Evolutionary conservation across 2,888 invertebrate genomes (phyloP), one percentile per base, ranked within the genome.

Genomic region (Nomada fucata): DNA sequence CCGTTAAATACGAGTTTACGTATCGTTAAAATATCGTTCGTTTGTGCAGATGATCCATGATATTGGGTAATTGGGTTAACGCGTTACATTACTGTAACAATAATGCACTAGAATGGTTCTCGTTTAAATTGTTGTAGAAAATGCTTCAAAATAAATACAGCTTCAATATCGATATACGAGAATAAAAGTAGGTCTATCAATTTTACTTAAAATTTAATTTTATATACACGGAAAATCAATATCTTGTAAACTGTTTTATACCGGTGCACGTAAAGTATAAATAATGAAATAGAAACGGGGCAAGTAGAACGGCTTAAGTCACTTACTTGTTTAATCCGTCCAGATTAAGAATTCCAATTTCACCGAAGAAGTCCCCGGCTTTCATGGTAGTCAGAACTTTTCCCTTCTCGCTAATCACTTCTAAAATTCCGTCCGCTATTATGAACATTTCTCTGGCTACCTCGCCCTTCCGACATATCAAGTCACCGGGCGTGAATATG

Each of bases 401-500:
- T 0, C 98, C 98, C 13, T 97, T 97, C 92, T 99, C 99, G 91
- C 98, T 99, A 93, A 98, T 96, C 18, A 99, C 98, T 94, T 99
- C 98, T 75, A 99, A 95, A 90, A 99, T 98, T 11, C 99, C 99
- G 93, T 99, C 99, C 5, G 99, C 99, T 92, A 99, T 99, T 90
- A 99, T 99, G 93, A 99, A 99, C 99, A 99, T 99, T 94, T 99
- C 99, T 84, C 99, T 95, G 0, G 99, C 99, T 26, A 98, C 97
- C 94, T 98, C 97, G 90, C 98, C 99, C 94, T 98, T 98, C 55
- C 99, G 96, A 93, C 99, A 99, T 92, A 99, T 98, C 81, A 98
- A 97, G 94, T 99, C 99, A 29, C 99, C 99, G 0, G 99, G 99
- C 36, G 99, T 99, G 94, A 99, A 99, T 93, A 99, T 99, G 94